Percentiles rank a stretch among this genome's conserved stretches.
Conservation (phyloP, 2,797 vertebrate species). For the Vireo griseus region DNA sequence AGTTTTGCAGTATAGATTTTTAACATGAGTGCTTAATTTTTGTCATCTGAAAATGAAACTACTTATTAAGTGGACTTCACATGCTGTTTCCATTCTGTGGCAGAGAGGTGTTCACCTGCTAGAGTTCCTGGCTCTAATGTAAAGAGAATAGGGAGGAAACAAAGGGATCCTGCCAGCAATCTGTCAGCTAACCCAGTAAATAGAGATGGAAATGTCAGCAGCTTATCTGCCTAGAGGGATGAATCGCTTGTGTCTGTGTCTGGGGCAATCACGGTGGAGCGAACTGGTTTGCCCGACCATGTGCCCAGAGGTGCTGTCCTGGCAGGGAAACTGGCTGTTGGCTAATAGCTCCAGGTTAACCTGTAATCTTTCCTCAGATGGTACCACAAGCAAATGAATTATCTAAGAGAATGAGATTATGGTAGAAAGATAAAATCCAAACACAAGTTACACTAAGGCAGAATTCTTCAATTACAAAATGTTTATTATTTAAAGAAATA, state of each 20-base stretch:
- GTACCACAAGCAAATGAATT: not conserved
- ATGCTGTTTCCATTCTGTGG: not conserved
- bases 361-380: not conserved
- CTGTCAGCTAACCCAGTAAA: slow-evolving; percentile 5
- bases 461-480: not conserved
- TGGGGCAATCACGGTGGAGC: not conserved
- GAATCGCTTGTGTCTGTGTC: slow-evolving; percentile 1
- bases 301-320: not conserved
- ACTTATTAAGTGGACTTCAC: not conserved
- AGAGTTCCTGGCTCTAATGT: not conserved
- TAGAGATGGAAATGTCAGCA: slow-evolving; percentile 25
- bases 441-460: not conserved
- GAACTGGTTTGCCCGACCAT: not conserved
- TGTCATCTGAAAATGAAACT: not conserved
- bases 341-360: not conserved
- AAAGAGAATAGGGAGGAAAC: not conserved
- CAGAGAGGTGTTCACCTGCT: not conserved
- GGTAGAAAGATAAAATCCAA: not conserved
- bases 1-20: not conserved
- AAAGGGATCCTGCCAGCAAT: slow-evolving; percentile 8
- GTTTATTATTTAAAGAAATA: not conserved
- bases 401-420: not conserved
- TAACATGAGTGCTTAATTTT: not conserved
- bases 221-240: not conserved
- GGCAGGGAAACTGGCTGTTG: not conserved